Conservation (phyloP, 1,140 invertebrate genomes). For the Dryas iulia region DNA sequence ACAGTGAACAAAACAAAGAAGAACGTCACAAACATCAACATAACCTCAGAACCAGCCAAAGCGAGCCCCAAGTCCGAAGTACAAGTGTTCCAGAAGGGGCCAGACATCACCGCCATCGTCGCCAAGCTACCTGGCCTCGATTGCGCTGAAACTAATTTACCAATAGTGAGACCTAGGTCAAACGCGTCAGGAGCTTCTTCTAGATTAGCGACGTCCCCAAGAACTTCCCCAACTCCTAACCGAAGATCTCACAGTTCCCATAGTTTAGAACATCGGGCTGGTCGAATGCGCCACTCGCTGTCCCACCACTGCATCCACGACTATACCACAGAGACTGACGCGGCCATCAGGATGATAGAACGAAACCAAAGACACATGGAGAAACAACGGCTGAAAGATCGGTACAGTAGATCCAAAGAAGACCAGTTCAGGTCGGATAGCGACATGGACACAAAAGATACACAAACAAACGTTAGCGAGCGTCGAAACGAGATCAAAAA, state of each 20-base stretch:
- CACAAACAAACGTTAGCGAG: constrained; percentile 37
- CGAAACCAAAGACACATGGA: constrained; percentile 77
- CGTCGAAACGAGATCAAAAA: constrained; percentile 62
- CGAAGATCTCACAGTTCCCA: constrained; percentile 70
- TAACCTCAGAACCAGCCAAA: constrained; percentile 70
- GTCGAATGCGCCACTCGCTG: constrained; percentile 67
- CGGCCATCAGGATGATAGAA: constrained; percentile 78
- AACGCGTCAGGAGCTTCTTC: constrained; percentile 80
- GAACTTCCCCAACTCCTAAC: constrained; percentile 50
- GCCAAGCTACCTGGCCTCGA: constrained; percentile 83
- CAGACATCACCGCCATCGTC: constrained; percentile 78
- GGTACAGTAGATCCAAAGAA: constrained; percentile 51
- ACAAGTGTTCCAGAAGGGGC: constrained; percentile 83
- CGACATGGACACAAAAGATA: constrained; percentile 53
- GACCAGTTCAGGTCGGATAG: constrained; percentile 65
- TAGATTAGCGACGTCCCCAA: constrained; percentile 64
- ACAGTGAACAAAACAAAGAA: constrained; percentile 79
- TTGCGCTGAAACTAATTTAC: constrained; percentile 70
- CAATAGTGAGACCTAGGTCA: constrained; percentile 78
- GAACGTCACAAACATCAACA: constrained; percentile 83
- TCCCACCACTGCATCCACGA: constrained; percentile 78
- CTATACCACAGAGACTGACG: constrained; percentile 81
- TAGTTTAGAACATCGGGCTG: constrained; percentile 75
- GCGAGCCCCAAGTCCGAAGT: constrained; percentile 72
- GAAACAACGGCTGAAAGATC: constrained; percentile 62